Percentiles rank a stretch among this genome's conserved stretches.
Conservation (phyloP, 2,113 vertebrate genomes). For the Microtus pennsylvanicus region DNA sequence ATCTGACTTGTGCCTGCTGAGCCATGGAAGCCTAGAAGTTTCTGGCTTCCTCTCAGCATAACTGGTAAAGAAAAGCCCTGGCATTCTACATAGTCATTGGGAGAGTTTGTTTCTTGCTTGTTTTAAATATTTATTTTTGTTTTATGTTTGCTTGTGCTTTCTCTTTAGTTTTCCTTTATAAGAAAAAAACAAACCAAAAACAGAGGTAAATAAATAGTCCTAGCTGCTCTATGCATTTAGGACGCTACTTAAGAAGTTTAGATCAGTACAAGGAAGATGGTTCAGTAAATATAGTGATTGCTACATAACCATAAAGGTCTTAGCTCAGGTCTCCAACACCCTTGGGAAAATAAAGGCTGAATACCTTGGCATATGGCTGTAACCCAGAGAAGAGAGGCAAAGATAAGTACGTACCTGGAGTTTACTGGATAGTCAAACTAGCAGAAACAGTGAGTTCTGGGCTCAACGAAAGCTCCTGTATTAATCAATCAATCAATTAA, state of each 20-base stretch:
- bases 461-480: neutral
- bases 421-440: neutral
- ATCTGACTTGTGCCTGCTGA: conserved; percentile 40
- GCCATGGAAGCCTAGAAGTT: neutral
- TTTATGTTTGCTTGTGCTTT: neutral
- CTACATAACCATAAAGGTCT: neutral
- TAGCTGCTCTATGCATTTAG: neutral
- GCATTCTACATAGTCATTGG: neutral
- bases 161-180: conserved; percentile 17
- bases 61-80: conserved; percentile 13
- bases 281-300: neutral
- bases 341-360: neutral
- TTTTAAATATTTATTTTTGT: neutral
- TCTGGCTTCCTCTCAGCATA: conserved; percentile 5
- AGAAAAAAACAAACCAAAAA: neutral
- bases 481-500: neutral
- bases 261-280: neutral
- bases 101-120: neutral
- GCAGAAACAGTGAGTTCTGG: neutral
- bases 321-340: neutral
- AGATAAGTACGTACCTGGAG: neutral
- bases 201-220: neutral
- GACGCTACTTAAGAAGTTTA: neutral
- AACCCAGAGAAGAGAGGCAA: neutral
- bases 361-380: neutral